phyloP scores from a whole-genome alignment of 2,797 vertebrate species.

The Epinephelus malabaricus region DNA sequence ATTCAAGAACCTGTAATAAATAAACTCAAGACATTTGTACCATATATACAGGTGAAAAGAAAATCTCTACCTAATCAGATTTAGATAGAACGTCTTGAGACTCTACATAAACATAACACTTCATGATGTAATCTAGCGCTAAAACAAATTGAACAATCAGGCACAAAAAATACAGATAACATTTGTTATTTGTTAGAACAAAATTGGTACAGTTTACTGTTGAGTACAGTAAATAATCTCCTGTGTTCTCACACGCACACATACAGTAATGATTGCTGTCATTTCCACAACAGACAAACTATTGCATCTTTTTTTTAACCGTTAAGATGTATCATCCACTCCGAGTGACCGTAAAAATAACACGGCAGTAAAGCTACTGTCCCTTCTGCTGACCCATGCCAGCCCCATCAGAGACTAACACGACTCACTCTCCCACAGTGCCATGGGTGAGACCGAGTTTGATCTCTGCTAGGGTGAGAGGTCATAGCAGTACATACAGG shows the following conservation, averaged over 20 bases:
- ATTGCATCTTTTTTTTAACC: neutral
- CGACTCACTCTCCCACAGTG: conserved; percentile 67
- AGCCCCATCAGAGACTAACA: conserved; percentile 46
- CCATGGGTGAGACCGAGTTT: conserved; percentile 67
- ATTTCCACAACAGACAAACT: neutral
- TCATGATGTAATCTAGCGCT: neutral
- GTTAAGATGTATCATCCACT: conserved; percentile 16
- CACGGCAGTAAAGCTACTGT: conserved; percentile 29
- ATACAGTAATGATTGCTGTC: neutral
- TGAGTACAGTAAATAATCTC: neutral
- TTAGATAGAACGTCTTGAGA: neutral
- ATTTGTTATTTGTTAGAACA: neutral
- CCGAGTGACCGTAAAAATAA: conserved; percentile 45
- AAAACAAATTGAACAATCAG: neutral
- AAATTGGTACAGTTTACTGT: neutral
- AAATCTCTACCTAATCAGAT: neutral
- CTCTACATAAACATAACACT: neutral
- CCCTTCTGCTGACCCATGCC: conserved; percentile 55
- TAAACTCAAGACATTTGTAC: neutral
- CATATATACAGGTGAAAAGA: conserved; percentile 4
- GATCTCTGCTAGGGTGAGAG: conserved; percentile 76
- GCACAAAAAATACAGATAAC: neutral
- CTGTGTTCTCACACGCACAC: conserved; percentile 1
- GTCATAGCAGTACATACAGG: conserved; percentile 76
- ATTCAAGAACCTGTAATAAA: neutral